Base-by-base conservation (phyloP, 2,888 invertebrate genomes). In the Hydriomena furcata region DNA sequence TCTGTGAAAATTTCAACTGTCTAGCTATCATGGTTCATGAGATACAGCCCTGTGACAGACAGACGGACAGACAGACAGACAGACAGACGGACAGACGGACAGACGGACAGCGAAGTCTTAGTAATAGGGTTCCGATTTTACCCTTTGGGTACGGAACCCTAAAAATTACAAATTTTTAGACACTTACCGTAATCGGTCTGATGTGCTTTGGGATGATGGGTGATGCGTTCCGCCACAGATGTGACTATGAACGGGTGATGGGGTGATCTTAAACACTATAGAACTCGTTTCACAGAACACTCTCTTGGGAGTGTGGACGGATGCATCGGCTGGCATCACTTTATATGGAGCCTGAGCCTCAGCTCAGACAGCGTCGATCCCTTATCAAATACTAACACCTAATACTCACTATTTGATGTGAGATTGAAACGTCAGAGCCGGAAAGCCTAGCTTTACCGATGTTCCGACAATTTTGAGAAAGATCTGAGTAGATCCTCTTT, bases 191-290 rank as follows among this genome's bases (percentile, higher is more conserved):
- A 64, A 57, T 53, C 66, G 79, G 66, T 64, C 64, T 68, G 71
- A 71, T 76, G 76, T 74, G 74, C 66, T 70, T 79, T 73, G 74
- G 71, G 71, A 17, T 2, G 4, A 17, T 17, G 66, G 65, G 60
- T 73, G 79, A 65, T 31, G 54, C 73, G 87, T 88, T 86, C 89
- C 55, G 82, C 87, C 88, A 89, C 88, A 72, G 65, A 61, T 42
- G 81, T 88, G 88, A 78, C 87, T 89, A 88, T 89, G 89, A 89
- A 89, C 88, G 67, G 52, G 60, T 60, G 65, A 63, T 71, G 73
- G 62, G 80, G 73, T 83, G 79, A 81, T 79, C 80, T 82, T 81
- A 83, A 60, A 76, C 70, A 78, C 79, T 82, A 81, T 55, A 62
- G 66, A 61, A 62, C 58, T 74, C 71, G 74, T 72, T 70, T 67